Percentiles rank a stretch among this genome's conserved stretches.
Conservation (phyloP, 2,888 invertebrate genomes). For the Amphipyra tragopoginis region DNA sequence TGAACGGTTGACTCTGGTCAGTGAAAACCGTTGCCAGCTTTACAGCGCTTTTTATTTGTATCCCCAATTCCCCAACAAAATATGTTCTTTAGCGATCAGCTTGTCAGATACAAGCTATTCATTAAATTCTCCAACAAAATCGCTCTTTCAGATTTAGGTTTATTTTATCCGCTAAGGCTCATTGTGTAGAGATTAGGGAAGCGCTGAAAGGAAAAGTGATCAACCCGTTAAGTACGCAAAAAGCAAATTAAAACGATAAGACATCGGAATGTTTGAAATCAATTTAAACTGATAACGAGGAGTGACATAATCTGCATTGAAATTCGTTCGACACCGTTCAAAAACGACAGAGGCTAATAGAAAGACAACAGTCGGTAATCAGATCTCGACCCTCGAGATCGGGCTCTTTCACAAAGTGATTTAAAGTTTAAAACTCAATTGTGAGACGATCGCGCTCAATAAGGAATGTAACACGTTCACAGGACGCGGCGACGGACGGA, state of each 20-base stretch:
- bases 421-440: conserved; percentile 71
- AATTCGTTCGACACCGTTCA: conserved; percentile 61
- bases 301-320: conserved; percentile 72
- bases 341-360: conserved; percentile 66
- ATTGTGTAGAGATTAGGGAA: conserved; percentile 46
- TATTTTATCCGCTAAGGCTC: conserved; percentile 30
- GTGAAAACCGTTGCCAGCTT: conserved; percentile 59
- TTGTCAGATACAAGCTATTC: conserved; percentile 37
- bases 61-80: conserved; percentile 37
- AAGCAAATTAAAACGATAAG: conserved; percentile 54
- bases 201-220: conserved; percentile 41
- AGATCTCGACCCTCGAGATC: conserved; percentile 65
- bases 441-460: conserved; percentile 60
- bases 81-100: conserved; percentile 48
- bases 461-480: conserved; percentile 58
- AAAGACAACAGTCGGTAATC: conserved; percentile 78
- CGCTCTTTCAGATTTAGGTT: conserved; percentile 24
- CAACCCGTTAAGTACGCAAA: conserved; percentile 48
- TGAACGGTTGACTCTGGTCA: conserved; percentile 48
- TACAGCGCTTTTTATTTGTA: conserved; percentile 50
- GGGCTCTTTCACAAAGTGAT: conserved; percentile 70
- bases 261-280: conserved; percentile 61
- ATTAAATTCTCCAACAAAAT: conserved; percentile 44
- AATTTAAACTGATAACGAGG: conserved; percentile 68
- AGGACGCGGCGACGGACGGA: conserved; percentile 35